Evolutionary conservation across 2,797 vertebrate species (phyloP).

Genomic region (Podarcis lilfordi): DNA sequence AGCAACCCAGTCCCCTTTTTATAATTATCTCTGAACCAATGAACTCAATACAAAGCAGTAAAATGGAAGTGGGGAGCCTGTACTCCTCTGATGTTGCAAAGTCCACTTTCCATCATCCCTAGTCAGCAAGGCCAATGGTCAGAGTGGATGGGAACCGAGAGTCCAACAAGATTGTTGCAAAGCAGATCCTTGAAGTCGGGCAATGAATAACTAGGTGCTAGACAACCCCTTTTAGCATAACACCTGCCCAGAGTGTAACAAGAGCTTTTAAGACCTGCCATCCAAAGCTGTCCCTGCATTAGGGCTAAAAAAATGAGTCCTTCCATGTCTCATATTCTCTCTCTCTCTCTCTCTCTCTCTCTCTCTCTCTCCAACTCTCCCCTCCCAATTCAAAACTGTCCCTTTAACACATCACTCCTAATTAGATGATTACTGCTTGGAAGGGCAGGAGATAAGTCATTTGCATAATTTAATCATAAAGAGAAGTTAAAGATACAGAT

Average conservation of each 20-base stretch:
- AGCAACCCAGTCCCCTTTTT: background rate
- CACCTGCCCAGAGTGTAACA: no score
- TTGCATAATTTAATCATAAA: conserved; percentile 95
- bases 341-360: conserved; percentile 66
- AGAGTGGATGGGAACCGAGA: no score
- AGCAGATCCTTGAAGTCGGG: no score
- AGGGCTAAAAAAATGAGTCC: conserved; percentile 30
- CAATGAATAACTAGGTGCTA: no score
- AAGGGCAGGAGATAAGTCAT: conserved; percentile 89
- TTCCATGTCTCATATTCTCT: conserved; percentile 69
- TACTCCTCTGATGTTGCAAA: no score
- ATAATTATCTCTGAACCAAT: background rate
- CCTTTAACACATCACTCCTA: conserved; percentile 89
- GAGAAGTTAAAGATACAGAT: conserved; percentile 90
- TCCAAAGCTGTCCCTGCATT: no score
- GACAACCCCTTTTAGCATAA: no score
- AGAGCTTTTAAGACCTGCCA: background rate
- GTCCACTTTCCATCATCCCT: no score
- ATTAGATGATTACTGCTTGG: conserved; percentile 92
- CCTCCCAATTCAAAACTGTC: conserved; percentile 81
- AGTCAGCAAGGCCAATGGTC: no score
- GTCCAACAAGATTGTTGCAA: no score
- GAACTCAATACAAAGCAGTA: background rate
- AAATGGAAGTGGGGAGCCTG: background rate
- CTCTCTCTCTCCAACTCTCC: conserved; percentile 63